Percentiles rank a stretch among this genome's conserved stretches.
Evolutionary conservation across 2,797 vertebrate genomes (phyloP).

Genomic region (Pempheris klunzingeri): DNA sequence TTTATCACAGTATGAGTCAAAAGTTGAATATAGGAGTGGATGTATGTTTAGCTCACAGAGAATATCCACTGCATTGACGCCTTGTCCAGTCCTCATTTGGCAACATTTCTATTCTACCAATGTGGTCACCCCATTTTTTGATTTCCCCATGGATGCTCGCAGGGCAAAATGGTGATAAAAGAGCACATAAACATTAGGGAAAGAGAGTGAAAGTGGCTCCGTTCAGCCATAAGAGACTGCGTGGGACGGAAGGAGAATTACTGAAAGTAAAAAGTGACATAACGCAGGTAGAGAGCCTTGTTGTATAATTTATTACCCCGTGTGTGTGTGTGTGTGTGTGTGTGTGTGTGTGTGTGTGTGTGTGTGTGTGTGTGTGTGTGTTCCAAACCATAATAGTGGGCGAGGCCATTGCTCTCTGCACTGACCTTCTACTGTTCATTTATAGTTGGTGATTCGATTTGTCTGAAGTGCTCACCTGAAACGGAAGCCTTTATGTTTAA

Average conservation of each 20-base stretch:
- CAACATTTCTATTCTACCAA: not conserved
- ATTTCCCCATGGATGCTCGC: not conserved
- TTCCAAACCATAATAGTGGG: slow-evolving; percentile 4
- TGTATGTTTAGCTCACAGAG: not conserved
- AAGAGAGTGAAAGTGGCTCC: slow-evolving; percentile 23
- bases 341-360: slow-evolving; percentile 32
- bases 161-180: slow-evolving; percentile 13
- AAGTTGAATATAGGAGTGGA: not conserved
- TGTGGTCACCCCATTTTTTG: not conserved
- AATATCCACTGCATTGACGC: not conserved
- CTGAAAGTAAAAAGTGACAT: slow-evolving; percentile 40
- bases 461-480: slow-evolving; percentile 12
- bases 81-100: not conserved
- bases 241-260: slow-evolving; percentile 38
- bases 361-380: slow-evolving; percentile 26
- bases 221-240: slow-evolving; percentile 26
- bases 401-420: slow-evolving; percentile 1
- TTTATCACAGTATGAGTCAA: not conserved
- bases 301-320: slow-evolving; percentile 51
- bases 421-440: slow-evolving; percentile 50
- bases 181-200: slow-evolving; percentile 9
- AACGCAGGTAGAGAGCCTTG: slow-evolving; percentile 42
- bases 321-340: slow-evolving; percentile 27
- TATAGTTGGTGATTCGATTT: slow-evolving; percentile 49
- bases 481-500: slow-evolving; percentile 51